Evolutionary conservation across 2,888 invertebrate genomes (phyloP).

Genomic region (Furcula furcula): DNA sequence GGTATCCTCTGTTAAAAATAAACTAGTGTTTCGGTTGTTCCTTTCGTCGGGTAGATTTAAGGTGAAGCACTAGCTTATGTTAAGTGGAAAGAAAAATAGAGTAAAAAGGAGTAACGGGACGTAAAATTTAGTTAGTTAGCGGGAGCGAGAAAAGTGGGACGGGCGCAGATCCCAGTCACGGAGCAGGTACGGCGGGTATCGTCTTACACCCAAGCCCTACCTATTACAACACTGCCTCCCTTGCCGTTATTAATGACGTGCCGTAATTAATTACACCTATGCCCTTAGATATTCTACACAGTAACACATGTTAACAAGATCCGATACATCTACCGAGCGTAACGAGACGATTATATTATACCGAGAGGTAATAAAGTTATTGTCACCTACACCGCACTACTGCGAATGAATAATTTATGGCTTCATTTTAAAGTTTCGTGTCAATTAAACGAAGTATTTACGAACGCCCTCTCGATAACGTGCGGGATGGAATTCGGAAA

Average conservation of each 20-base stretch:
- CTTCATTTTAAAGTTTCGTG: slow-evolving; percentile 49
- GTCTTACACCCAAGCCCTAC: slow-evolving; percentile 39
- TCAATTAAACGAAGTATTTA: slow-evolving; percentile 69
- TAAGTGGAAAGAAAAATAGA: too few species aligned
- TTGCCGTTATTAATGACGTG: slow-evolving; percentile 61
- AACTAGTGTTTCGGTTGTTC: too few species aligned
- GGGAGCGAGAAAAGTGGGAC: slow-evolving; percentile 13
- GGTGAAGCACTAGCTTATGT: too few species aligned
- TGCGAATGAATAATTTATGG: slow-evolving; percentile 59
- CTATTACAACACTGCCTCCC: slow-evolving; percentile 42
- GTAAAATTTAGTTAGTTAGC: too few species aligned
- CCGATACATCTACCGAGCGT: slow-evolving; percentile 42
- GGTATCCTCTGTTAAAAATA: too few species aligned
- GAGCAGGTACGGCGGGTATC: slow-evolving; percentile 46
- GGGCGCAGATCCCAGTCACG: slow-evolving; percentile 12
- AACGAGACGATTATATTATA: slow-evolving; percentile 46
- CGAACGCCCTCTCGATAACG: slow-evolving; percentile 58
- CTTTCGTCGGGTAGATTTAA: too few species aligned
- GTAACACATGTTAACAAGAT: slow-evolving; percentile 60
- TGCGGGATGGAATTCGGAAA: slow-evolving; percentile 66
- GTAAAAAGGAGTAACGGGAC: too few species aligned
- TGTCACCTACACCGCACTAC: slow-evolving; percentile 46
- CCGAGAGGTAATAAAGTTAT: slow-evolving; percentile 38
- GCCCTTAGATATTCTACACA: slow-evolving; percentile 53
- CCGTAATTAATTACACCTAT: slow-evolving; percentile 61